These are phyloP conservation scores for Coregonus clupeaformis DNA, from an alignment of 2,113 vertebrate species.

Conservation along the genomic window DNA sequence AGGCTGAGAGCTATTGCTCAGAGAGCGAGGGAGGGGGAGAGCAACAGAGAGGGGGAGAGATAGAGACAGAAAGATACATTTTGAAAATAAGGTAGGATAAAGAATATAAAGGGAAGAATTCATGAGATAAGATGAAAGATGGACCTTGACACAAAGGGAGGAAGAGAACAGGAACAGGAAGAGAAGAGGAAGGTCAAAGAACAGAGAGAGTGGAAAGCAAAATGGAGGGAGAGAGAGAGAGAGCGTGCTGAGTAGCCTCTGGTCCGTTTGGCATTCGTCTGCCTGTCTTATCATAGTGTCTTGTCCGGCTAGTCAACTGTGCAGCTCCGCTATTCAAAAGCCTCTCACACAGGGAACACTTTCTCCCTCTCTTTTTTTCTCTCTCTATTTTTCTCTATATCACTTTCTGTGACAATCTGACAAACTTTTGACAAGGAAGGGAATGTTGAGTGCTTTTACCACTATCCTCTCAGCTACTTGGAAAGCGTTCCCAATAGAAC, in stretches of 20 bases:
- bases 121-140: constrained; percentile 46
- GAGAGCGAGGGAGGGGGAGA: constrained; percentile 20
- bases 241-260: constrained; percentile 34
- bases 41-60: constrained; percentile 22
- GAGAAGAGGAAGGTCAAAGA: constrained; percentile 35
- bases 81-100: constrained; percentile 48
- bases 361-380: constrained; percentile 24
- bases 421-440: constrained; percentile 13
- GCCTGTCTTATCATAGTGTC: constrained; percentile 39
- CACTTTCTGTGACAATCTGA: constrained; percentile 17
- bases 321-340: constrained; percentile 42
- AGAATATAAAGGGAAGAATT: constrained; percentile 56
- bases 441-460: constrained; percentile 13
- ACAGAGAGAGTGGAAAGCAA: constrained; percentile 10
- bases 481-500: background rate
- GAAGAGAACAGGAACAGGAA: constrained; percentile 46
- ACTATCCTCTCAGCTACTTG: background rate
- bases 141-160: constrained; percentile 36
- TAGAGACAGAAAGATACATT: constrained; percentile 22
- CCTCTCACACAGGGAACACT: constrained; percentile 38
- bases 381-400: constrained; percentile 11
- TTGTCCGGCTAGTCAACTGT: constrained; percentile 57
- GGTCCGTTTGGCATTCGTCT: constrained; percentile 58
- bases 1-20: constrained; percentile 46
- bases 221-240: constrained; percentile 13